These are phyloP conservation scores for Prenolepis imparis DNA, from an alignment of 2,888 invertebrate species.

Conservation along the genomic window DNA sequence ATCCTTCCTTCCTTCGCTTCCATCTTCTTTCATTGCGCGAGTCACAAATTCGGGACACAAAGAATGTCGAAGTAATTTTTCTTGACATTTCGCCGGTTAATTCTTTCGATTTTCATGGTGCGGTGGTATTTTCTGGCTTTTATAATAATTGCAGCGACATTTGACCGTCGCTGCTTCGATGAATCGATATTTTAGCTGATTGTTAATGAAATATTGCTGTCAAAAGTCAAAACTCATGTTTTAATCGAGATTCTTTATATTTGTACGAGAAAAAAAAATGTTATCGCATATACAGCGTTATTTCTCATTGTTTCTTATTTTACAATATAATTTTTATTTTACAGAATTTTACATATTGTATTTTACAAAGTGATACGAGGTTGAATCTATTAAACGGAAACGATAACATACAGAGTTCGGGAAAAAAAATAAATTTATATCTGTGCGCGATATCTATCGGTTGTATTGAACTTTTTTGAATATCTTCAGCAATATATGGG, in stretches of 20 bases:
- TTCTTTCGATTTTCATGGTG: slow-evolving; percentile 34
- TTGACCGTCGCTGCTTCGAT: slow-evolving; percentile 3
- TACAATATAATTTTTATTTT: not conserved
- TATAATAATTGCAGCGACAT: slow-evolving; percentile 27
- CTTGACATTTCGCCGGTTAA: slow-evolving; percentile 22
- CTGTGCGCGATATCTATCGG: slow-evolving; percentile 34
- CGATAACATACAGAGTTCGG: slow-evolving; percentile 38
- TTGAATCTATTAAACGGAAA: slow-evolving; percentile 51
- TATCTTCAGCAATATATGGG: slow-evolving; percentile 53
- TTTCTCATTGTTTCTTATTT: slow-evolving; percentile 1
- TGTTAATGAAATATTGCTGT: slow-evolving; percentile 8
- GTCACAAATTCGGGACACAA: slow-evolving; percentile 5
- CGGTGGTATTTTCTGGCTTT: slow-evolving; percentile 4
- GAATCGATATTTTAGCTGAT: slow-evolving; percentile 20
- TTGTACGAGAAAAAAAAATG: not conserved
- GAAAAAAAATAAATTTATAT: slow-evolving; percentile 49
- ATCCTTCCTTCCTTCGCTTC: slow-evolving; percentile 25
- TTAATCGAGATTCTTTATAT: not conserved
- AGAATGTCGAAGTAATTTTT: slow-evolving; percentile 13
- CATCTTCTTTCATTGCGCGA: slow-evolving; percentile 28
- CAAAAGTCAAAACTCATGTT: slow-evolving; percentile 8
- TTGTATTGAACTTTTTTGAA: slow-evolving; percentile 46
- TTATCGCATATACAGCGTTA: not conserved
- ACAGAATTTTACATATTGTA: slow-evolving; percentile 11
- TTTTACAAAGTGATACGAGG: slow-evolving; percentile 36